These are phyloP conservation scores for Troides oblongomaculatus DNA, from an alignment of 2,888 invertebrate genomes.

Conservation along the genomic window DNA sequence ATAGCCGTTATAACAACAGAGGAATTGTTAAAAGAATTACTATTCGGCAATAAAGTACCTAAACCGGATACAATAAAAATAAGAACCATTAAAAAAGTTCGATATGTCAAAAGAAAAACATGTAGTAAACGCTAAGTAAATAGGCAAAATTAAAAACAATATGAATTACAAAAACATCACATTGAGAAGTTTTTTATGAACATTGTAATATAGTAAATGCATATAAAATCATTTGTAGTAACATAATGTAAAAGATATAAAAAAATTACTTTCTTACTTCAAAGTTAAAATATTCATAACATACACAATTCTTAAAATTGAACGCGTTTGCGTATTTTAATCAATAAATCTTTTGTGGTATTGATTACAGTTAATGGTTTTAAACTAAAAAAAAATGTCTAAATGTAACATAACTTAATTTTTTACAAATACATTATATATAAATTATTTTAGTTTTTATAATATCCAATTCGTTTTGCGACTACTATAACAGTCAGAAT, in stretches of 20 bases:
- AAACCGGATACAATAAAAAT: background rate
- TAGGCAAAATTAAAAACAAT: background rate
- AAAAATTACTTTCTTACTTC: no score
- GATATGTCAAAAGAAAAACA: background rate
- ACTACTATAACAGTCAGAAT: background rate
- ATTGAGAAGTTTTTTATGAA: background rate
- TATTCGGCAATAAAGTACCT: background rate
- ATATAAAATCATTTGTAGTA: no score
- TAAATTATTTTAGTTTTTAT: background rate
- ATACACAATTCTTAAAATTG: no score
- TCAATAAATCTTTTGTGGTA: background rate
- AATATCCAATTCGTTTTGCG: background rate
- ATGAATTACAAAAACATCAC: background rate
- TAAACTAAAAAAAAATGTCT: background rate
- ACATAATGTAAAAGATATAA: no score
- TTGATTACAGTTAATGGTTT: background rate
- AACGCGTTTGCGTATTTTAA: no score
- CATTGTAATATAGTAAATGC: background rate
- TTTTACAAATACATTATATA: background rate
- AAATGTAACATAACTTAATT: background rate
- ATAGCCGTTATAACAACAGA: background rate
- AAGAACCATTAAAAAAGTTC: background rate
- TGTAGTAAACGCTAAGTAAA: background rate
- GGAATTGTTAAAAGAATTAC: background rate
- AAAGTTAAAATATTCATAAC: no score